These are phyloP conservation scores for Hydractinia echinata DNA, from an alignment of 30 jellyfish, hydroid and myxozoan genomes.

Conservation along the genomic window DNA sequence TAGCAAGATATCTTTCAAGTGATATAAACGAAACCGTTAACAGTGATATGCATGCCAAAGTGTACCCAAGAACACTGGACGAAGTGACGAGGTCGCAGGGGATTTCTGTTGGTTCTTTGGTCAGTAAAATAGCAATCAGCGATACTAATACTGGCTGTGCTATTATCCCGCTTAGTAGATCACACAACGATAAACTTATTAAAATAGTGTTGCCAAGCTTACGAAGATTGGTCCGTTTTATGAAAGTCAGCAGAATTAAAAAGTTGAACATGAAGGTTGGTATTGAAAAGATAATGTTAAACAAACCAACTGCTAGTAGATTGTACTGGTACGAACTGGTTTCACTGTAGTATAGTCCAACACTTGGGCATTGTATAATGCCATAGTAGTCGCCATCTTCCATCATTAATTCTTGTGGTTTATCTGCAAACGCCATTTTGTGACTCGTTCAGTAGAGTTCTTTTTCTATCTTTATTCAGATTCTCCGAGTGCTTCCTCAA, in stretches of 20 bases:
- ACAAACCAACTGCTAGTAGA: conserved; percentile 33
- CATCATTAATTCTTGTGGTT: too few relatives aligned
- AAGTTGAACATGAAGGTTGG: conserved; percentile 49
- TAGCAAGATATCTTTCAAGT: conserved; percentile 59
- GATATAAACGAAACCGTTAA: conserved; percentile 63
- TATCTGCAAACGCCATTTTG: too few relatives aligned
- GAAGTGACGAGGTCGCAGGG: conserved; percentile 37
- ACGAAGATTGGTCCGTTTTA: conserved; percentile 23
- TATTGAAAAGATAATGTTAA: conserved; percentile 28
- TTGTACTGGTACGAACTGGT: conserved; percentile 13
- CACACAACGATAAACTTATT: conserved; percentile 40
- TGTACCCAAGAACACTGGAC: conserved; percentile 43
- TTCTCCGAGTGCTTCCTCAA: too few relatives aligned
- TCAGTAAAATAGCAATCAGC: conserved; percentile 16
- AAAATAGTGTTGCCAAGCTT: conserved; percentile 38
- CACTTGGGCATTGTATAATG: too few relatives aligned
- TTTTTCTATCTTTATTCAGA: too few relatives aligned
- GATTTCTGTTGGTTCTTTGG: conserved; percentile 13
- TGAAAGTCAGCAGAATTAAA: conserved; percentile 42
- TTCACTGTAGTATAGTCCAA: not conserved
- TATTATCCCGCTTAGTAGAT: conserved; percentile 43
- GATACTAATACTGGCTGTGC: conserved; percentile 52
- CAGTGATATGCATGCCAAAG: conserved; percentile 56
- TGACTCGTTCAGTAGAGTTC: too few relatives aligned
- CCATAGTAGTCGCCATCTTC: too few relatives aligned